Evolutionary conservation across 2,113 vertebrate species (phyloP).

Genomic region (mouse (Mus musculus)): GRCm39 chr7:92377501-92378000

Average conservation of each 20-base stretch:
- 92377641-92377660: too few species aligned
- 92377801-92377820: not conserved
- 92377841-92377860: not conserved
- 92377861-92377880: too few species aligned
- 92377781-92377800: not conserved
- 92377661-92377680: too few species aligned
- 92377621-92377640: too few species aligned
- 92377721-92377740: not conserved
- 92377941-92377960: too few species aligned
- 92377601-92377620: not conserved
- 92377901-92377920: too few species aligned
- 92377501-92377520: not conserved
- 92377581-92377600: not conserved
- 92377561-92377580: not conserved
- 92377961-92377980: too few species aligned
- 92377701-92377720: too few species aligned
- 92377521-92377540: not conserved
- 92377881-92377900: too few species aligned
- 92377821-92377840: not conserved
- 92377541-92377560: not conserved
- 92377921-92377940: too few species aligned
- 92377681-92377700: too few species aligned
- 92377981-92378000: too few species aligned
- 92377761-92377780: not conserved
- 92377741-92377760: not conserved